Conservation (phyloP, 2,113 vertebrate genomes). For the Eleginops maclovinus region DNA sequence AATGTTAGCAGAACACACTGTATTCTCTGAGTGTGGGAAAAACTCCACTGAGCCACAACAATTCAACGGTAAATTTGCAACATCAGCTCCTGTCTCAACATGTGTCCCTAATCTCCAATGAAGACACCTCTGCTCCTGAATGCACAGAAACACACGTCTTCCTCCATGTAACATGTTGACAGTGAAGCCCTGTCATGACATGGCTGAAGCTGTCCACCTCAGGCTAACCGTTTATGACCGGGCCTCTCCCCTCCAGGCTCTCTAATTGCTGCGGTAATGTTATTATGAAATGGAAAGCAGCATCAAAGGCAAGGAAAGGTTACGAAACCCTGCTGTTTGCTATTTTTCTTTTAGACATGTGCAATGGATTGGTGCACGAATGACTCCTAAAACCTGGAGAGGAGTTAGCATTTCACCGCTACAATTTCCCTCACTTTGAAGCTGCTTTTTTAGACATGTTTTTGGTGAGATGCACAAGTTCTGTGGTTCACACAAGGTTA, state of each 20-base stretch:
- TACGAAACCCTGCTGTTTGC: background rate
- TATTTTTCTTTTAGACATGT: background rate
- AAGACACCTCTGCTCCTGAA: conserved; percentile 45
- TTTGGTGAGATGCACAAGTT: no score
- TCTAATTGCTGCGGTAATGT: background rate
- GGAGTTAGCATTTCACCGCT: no score
- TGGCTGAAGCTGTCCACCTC: conserved; percentile 18
- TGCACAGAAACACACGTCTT: conserved; percentile 29
- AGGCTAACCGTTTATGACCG: conserved; percentile 37
- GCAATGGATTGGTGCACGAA: no score
- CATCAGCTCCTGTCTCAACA: conserved; percentile 71
- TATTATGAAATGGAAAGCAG: background rate
- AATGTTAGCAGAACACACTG: background rate
- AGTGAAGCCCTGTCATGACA: conserved; percentile 35
- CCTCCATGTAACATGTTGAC: conserved; percentile 29
- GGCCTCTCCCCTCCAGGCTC: background rate
- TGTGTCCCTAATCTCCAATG: conserved; percentile 61
- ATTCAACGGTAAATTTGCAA: conserved; percentile 53
- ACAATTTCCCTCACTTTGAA: no score
- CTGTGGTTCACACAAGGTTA: no score
- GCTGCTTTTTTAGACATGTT: no score
- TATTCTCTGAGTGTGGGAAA: conserved; percentile 14
- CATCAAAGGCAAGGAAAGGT: background rate
- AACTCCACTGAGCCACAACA: conserved; percentile 20
- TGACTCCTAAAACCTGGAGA: no score